Evolutionary conservation across 2,113 vertebrate species (phyloP).

Genomic region (Nannobrachium achirus): DNA sequence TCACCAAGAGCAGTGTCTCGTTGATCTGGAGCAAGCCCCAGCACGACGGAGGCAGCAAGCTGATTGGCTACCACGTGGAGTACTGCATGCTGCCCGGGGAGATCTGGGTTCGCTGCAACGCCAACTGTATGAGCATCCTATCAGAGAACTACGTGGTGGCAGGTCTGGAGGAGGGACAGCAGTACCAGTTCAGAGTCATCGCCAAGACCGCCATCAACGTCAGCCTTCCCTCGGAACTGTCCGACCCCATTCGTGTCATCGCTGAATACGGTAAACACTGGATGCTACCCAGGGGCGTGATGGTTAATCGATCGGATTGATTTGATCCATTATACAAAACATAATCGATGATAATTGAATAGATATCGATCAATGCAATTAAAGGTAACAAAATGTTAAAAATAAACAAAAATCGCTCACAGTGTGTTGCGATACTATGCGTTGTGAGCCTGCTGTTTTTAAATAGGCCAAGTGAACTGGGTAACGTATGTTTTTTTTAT

Average conservation of each 20-base stretch:
- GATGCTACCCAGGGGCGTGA: too few relatives aligned
- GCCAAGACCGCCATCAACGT: conserved; percentile 92
- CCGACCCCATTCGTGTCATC: conserved; percentile 89
- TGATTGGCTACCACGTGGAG: conserved; percentile 94
- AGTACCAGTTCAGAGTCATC: conserved; percentile 93
- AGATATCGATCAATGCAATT: too few relatives aligned
- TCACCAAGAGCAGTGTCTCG: conserved; percentile 88
- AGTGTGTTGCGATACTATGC: too few relatives aligned
- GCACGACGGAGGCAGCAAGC: conserved; percentile 95
- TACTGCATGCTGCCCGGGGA: conserved; percentile 90
- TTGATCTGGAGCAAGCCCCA: conserved; percentile 92
- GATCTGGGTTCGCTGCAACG: conserved; percentile 93
- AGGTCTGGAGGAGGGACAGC: conserved; percentile 90
- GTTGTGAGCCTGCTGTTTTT: too few relatives aligned
- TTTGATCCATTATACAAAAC: too few relatives aligned
- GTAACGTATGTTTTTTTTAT: too few relatives aligned
- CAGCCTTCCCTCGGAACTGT: conserved; percentile 92
- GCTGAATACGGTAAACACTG: conserved; percentile 89
- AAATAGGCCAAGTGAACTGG: too few relatives aligned
- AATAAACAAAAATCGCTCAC: too few relatives aligned
- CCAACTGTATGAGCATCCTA: conserved; percentile 90
- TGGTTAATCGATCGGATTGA: too few relatives aligned
- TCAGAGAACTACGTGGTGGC: conserved; percentile 89
- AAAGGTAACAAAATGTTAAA: too few relatives aligned
- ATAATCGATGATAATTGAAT: too few relatives aligned